phyloP scores from a whole-genome alignment of 2,888 invertebrate genomes.

The Melikaiella ostensackeni region DNA sequence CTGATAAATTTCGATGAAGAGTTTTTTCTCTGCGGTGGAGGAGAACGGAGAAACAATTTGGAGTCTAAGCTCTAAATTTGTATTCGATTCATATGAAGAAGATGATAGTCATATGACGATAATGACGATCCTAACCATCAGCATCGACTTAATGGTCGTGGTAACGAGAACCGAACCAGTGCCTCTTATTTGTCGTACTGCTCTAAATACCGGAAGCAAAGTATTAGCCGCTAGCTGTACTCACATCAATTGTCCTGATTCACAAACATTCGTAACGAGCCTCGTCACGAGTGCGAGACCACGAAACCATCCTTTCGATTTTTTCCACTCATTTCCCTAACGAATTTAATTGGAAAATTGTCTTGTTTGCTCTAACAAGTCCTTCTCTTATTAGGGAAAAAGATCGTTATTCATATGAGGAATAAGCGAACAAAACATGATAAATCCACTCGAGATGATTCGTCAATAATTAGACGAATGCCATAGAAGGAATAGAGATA shows the following conservation, averaged over 20 bases:
- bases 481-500: too few species aligned
- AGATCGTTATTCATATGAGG: background rate
- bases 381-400: background rate
- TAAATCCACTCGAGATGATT: too few species aligned
- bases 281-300: background rate
- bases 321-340: conserved; percentile 35
- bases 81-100: background rate
- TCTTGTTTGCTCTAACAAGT: conserved; percentile 15
- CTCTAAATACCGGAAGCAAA: conserved; percentile 62
- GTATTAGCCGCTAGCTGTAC: conserved; percentile 56
- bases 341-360: conserved; percentile 37
- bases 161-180: conserved; percentile 29
- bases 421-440: too few species aligned
- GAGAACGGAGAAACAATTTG: too few species aligned
- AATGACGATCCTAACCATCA: background rate
- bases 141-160: conserved; percentile 21
- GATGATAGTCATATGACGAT: conserved; percentile 18
- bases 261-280: conserved; percentile 29
- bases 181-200: conserved; percentile 34
- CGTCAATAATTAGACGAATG: too few species aligned
- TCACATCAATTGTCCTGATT: conserved; percentile 44
- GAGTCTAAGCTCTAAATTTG: too few species aligned
- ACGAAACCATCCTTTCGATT: conserved; percentile 15
- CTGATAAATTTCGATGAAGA: too few species aligned
- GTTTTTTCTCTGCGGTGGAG: too few species aligned